A percentile compares a stretch with the other conserved stretches of the same genome.
Conservation (phyloP, 1,140 invertebrate genomes). For the Hyposmocoma kahamanoa region DNA sequence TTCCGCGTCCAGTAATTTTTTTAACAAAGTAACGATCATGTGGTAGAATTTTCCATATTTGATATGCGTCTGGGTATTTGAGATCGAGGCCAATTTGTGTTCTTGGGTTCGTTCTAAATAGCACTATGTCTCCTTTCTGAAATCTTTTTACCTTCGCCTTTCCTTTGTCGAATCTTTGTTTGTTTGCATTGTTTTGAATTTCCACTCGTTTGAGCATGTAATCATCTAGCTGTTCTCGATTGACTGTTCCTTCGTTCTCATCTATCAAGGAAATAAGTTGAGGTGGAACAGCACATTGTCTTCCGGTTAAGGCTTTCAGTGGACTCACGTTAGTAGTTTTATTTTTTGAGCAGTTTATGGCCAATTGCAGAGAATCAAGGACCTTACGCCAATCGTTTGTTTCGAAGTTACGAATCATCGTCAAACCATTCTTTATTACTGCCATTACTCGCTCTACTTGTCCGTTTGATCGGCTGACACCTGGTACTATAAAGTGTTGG, state of each 20-base stretch:
- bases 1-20: constrained; percentile 1
- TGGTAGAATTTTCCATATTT: constrained; percentile 6
- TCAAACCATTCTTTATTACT: constrained; percentile 7
- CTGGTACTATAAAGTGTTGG: constrained; percentile 9
- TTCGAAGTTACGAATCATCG: constrained; percentile 8
- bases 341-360: constrained; percentile 5
- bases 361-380: background rate
- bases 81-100: constrained; percentile 4
- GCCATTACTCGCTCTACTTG: constrained; percentile 8
- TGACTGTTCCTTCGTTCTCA: background rate
- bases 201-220: background rate
- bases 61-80: constrained; percentile 7
- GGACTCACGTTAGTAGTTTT: constrained; percentile 7
- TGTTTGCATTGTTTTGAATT: background rate
- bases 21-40: constrained; percentile 5
- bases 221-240: background rate
- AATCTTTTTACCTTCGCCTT: constrained; percentile 2
- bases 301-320: constrained; percentile 2
- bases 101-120: constrained; percentile 7
- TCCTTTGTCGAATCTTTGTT: constrained; percentile 5
- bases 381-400: constrained; percentile 1
- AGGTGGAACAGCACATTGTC: background rate
- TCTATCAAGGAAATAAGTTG: background rate
- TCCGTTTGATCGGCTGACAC: constrained; percentile 4
- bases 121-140: constrained; percentile 7